Evolutionary conservation across 2,797 vertebrate species (phyloP).

Genomic region (Sebastes taczanowskii): DNA sequence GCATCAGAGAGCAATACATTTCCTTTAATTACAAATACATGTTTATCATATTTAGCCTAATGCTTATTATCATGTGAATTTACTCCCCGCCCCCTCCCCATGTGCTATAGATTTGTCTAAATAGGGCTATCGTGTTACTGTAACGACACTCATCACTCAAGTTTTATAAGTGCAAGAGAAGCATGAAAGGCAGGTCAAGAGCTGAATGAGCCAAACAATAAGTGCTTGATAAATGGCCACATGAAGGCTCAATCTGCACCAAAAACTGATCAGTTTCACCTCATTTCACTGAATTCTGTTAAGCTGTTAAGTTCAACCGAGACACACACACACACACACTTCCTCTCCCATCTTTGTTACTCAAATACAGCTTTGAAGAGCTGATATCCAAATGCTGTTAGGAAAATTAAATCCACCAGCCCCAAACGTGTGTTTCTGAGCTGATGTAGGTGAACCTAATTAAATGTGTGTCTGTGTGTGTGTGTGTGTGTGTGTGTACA

Average conservation of each 20-base stretch:
- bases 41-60: too few species aligned
- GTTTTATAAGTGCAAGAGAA: background rate
- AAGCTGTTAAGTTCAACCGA: too few species aligned
- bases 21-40: too few species aligned
- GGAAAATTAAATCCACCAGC: constrained; percentile 28
- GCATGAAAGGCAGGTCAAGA: background rate
- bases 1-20: too few species aligned
- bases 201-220: background rate
- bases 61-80: too few species aligned
- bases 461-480: constrained; percentile 36
- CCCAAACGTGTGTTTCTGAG: constrained; percentile 25
- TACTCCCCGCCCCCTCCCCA: too few species aligned
- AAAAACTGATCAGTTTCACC: background rate
- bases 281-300: background rate
- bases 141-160: background rate
- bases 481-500: background rate
- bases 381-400: constrained; percentile 19
- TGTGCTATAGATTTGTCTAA: too few species aligned
- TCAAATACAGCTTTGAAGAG: constrained; percentile 25
- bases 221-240: background rate
- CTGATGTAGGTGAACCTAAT: constrained; percentile 51
- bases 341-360: background rate
- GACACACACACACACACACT: background rate
- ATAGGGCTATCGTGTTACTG: background rate
- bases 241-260: background rate